Conservation (phyloP, 2,888 invertebrate species). For the Heliconius hortense region DNA sequence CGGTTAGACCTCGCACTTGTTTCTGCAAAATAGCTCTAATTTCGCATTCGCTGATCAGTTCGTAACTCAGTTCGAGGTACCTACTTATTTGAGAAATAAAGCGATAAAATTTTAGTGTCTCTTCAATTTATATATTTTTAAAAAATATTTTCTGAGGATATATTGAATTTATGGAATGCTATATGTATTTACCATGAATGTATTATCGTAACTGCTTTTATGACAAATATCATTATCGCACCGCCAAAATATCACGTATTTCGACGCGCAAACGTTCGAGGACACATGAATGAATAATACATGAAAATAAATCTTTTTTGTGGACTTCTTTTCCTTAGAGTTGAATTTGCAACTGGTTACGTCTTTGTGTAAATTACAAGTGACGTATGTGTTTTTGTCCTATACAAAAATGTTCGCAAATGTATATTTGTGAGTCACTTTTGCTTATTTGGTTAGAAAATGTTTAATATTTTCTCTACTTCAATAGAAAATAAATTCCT, state of each 20-base stretch:
- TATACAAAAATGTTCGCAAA: constrained; percentile 19
- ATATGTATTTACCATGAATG: constrained; percentile 24
- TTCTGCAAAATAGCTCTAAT: too few species aligned
- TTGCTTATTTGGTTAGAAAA: neutral
- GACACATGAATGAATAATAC: constrained; percentile 77
- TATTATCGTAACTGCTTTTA: constrained; percentile 52
- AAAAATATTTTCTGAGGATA: neutral
- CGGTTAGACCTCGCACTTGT: too few species aligned
- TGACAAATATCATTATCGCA: constrained; percentile 72
- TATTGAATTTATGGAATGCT: neutral
- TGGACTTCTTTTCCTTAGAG: constrained; percentile 63
- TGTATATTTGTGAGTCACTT: neutral
- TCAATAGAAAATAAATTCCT: constrained; percentile 31
- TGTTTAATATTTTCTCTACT: neutral
- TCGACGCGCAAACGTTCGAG: constrained; percentile 72
- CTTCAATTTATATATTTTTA: neutral
- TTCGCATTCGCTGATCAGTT: too few species aligned
- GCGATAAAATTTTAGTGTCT: neutral
- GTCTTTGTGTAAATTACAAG: constrained; percentile 55
- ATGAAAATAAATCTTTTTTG: constrained; percentile 77
- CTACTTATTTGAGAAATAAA: neutral
- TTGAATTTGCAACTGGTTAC: constrained; percentile 67
- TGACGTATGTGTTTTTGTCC: constrained; percentile 42
- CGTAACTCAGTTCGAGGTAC: too few species aligned
- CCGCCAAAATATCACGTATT: constrained; percentile 65